Evolutionary conservation across 2,113 vertebrate genomes (phyloP).

Genomic region (Campylomormyrus tamandua): DNA sequence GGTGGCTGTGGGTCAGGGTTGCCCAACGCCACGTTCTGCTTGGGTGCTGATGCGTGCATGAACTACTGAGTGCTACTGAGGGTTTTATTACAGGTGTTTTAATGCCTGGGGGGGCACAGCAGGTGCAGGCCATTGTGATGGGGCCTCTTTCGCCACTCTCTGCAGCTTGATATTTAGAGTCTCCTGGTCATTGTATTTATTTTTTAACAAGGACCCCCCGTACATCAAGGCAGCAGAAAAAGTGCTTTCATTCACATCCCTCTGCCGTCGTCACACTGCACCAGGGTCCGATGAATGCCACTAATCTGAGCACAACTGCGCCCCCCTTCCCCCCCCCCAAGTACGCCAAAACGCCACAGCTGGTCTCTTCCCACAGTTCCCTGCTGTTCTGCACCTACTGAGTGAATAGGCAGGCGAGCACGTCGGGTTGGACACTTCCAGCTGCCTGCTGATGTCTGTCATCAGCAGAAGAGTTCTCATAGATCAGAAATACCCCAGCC

Average conservation of each 20-base stretch:
- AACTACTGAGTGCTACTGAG: not conserved
- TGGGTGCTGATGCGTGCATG: not conserved
- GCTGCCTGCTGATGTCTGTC: not conserved
- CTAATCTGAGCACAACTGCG: not conserved
- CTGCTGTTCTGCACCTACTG: not conserved
- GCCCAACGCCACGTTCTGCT: not conserved
- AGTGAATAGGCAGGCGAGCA: not conserved
- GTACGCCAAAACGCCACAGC: not conserved
- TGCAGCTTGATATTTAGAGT: not conserved
- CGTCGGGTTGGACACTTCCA: not conserved
- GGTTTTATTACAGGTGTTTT: not conserved
- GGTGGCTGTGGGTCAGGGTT: not conserved
- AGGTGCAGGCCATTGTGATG: not conserved
- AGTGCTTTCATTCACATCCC: not conserved
- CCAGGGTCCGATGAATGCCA: not conserved
- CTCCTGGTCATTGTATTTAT: not conserved
- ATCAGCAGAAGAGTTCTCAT: not conserved
- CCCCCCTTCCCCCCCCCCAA: not conserved
- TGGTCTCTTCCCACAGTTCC: not conserved
- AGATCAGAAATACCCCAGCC: not conserved
- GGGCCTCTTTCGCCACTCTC: not conserved
- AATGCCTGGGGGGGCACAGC: not conserved
- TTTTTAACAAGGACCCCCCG: not conserved
- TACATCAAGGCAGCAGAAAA: not conserved
- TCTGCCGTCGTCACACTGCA: not conserved